These are phyloP conservation scores for Lucifuga dentata DNA, from an alignment of 2,113 vertebrate genomes.

Conservation along the genomic window DNA sequence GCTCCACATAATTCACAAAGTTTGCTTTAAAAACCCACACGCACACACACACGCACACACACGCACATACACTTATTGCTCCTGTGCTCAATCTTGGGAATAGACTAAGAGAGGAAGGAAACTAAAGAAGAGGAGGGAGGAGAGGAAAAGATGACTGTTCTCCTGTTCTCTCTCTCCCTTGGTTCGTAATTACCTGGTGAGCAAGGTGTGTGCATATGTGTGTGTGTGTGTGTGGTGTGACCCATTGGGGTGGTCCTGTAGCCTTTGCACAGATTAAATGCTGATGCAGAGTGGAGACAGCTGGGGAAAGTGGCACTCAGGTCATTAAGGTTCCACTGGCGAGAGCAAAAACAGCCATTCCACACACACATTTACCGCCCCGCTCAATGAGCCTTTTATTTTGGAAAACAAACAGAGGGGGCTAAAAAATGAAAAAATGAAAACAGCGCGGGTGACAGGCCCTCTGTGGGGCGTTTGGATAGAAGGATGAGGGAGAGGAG, in stretches of 20 bases:
- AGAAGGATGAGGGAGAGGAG: conserved; percentile 41
- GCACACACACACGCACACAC: conserved; percentile 9
- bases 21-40: conserved; percentile 46
- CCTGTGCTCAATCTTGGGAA: conserved; percentile 67
- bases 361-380: conserved; percentile 23
- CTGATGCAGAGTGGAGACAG: conserved; percentile 77
- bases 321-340: conserved; percentile 73
- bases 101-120: conserved; percentile 49
- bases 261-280: conserved; percentile 69
- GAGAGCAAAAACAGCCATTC: conserved; percentile 61
- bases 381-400: conserved; percentile 73
- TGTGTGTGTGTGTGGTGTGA: conserved; percentile 21
- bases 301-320: conserved; percentile 70
- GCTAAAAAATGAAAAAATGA: conserved; percentile 54
- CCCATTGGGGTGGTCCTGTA: conserved; percentile 70
- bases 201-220: conserved; percentile 49
- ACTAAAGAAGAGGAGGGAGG: conserved; percentile 37
- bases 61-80: conserved; percentile 46
- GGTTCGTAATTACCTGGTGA: conserved; percentile 74
- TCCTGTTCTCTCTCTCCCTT: conserved; percentile 52
- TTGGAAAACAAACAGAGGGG: conserved; percentile 70
- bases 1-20: conserved; percentile 69
- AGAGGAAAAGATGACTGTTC: conserved; percentile 57
- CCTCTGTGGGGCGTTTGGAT: conserved; percentile 41
- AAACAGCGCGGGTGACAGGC: conserved; percentile 65